Evolutionary conservation across 2,888 invertebrate genomes (phyloP).

Genomic region (Dysmachus trigonus): DNA sequence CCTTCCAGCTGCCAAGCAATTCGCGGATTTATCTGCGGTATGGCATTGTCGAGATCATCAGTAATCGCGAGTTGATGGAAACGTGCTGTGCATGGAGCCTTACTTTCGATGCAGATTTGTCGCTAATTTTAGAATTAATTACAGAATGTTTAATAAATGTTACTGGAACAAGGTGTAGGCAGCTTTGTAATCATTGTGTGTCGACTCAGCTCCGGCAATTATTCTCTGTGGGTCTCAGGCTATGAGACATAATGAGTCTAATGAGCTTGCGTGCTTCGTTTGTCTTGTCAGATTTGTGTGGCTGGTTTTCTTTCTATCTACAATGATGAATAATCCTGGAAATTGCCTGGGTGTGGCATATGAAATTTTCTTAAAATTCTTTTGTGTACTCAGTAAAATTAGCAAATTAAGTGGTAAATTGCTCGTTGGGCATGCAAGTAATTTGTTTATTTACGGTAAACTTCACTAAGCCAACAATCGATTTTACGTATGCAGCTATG

Average conservation of each 20-base stretch:
- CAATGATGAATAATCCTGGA: neutral
- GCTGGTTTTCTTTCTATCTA: neutral
- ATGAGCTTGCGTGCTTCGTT: neutral
- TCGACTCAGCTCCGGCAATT: neutral
- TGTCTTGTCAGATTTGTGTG: neutral
- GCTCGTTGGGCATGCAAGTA: neutral
- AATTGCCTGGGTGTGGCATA: neutral
- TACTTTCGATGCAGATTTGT: conserved; percentile 20
- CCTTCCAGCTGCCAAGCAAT: neutral
- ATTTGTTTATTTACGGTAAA: neutral
- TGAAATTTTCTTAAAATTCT: neutral
- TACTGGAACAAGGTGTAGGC: conserved; percentile 27
- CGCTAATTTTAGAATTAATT: conserved; percentile 20
- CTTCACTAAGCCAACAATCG: neutral
- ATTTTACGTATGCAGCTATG: neutral
- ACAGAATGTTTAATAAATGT: conserved; percentile 27
- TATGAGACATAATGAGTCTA: neutral
- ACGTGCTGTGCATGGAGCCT: neutral
- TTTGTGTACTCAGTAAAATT: neutral
- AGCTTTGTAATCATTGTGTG: neutral
- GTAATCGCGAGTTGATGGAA: neutral
- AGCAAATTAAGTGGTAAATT: neutral
- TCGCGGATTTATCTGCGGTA: neutral
- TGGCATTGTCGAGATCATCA: conserved; percentile 31
- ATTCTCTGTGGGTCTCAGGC: neutral